Conservation (phyloP, 2,113 vertebrate genomes). For the Aleadryas rufinucha region DNA sequence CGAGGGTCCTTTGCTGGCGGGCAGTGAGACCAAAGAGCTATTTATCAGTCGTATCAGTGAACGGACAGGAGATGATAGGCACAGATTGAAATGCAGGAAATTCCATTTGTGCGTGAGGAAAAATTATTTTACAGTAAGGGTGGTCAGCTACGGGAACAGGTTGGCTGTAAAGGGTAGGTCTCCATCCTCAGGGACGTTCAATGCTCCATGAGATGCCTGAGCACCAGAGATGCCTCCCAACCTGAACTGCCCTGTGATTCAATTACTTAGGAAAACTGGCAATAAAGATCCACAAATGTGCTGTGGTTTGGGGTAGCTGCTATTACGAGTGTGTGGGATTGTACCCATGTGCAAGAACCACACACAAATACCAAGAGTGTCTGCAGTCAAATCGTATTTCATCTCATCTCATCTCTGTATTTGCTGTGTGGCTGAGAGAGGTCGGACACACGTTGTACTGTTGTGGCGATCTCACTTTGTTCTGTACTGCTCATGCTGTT, state of each 20-base stretch:
- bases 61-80: accelerated
- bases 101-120: background rate
- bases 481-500: background rate
- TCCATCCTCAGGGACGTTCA: background rate
- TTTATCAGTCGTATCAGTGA: background rate
- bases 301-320: background rate
- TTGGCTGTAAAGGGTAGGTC: background rate
- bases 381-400: background rate
- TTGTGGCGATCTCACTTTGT: background rate
- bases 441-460: accelerated
- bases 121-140: background rate
- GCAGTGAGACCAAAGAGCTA: background rate
- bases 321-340: background rate
- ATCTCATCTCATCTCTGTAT: background rate
- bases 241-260: background rate
- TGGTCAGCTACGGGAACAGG: background rate
- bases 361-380: background rate
- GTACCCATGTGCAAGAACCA: accelerated
- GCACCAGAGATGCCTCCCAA: background rate
- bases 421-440: background rate
- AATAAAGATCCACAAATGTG: accelerated
- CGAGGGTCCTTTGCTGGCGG: accelerated
- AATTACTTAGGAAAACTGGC: background rate
- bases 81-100: background rate
- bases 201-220: background rate